Evolutionary conservation across 2,113 vertebrate genomes (phyloP).

Genomic region (Malurus cyaneus): DNA sequence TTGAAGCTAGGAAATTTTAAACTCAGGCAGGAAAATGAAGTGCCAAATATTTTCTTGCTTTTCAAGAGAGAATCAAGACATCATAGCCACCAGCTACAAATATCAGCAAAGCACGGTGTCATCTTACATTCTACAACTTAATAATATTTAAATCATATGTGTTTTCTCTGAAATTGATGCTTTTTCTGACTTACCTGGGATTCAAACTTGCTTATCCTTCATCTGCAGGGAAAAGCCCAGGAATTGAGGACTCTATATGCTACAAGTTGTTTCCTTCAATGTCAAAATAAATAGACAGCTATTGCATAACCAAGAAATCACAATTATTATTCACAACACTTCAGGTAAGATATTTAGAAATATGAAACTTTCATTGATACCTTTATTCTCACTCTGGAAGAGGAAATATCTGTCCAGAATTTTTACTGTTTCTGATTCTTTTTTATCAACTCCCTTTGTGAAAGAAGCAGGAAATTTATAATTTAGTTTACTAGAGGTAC

Average conservation of each 20-base stretch:
- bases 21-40: neutral
- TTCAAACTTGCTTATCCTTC: neutral
- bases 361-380: accelerated
- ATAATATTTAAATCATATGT: neutral
- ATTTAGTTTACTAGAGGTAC: neutral
- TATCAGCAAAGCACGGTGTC: neutral
- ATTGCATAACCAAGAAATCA: neutral
- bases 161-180: neutral
- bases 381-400: neutral
- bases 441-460: neutral
- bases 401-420: neutral
- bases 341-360: neutral
- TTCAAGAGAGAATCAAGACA: neutral
- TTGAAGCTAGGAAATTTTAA: neutral
- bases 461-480: accelerated
- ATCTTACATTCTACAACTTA: neutral
- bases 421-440: neutral
- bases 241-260: neutral
- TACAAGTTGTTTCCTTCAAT: neutral
- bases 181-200: neutral
- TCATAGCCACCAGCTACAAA: neutral
- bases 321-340: neutral
- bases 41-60: neutral
- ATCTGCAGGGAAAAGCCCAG: neutral
- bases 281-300: neutral